Conservation (phyloP, 2,888 invertebrate species). For the Sesia bembeciformis region DNA sequence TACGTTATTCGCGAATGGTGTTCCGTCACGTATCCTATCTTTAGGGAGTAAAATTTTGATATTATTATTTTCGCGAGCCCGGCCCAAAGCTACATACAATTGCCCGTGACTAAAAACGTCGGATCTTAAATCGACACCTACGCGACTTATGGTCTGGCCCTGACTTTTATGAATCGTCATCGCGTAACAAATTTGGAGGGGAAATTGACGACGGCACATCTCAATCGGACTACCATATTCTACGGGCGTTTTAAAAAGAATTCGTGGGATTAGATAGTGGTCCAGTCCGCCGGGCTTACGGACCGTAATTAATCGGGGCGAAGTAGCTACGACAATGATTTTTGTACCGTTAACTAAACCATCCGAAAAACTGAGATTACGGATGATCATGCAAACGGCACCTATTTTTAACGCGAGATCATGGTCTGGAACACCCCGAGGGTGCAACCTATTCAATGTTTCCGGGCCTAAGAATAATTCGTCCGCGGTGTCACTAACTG, state of each 20-base stretch:
- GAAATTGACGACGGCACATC: conserved; percentile 7
- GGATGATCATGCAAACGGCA: conserved; percentile 6
- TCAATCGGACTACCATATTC: neutral
- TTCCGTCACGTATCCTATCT: neutral
- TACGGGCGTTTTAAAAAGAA: neutral
- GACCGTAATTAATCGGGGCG: conserved; percentile 5
- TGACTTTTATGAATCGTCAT: conserved; percentile 10
- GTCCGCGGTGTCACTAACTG: neutral
- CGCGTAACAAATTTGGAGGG: conserved; percentile 6
- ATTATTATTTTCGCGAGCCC: neutral
- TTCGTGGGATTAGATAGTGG: conserved; percentile 7
- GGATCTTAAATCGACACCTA: conserved; percentile 7
- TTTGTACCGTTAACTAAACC: conserved; percentile 7
- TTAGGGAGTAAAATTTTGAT: neutral
- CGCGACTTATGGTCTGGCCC: conserved; percentile 6
- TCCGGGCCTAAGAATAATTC: neutral
- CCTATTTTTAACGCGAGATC: conserved; percentile 4
- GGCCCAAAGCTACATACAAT: conserved; percentile 4
- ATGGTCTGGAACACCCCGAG: neutral
- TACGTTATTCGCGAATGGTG: neutral
- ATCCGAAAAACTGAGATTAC: conserved; percentile 8
- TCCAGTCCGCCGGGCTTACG: conserved; percentile 1
- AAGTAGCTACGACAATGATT: conserved; percentile 5
- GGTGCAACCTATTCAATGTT: neutral
- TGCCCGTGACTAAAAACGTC: conserved; percentile 7